phyloP scores from a whole-genome alignment of 2,888 invertebrate genomes.

The Sphaerophoria taeniata region DNA sequence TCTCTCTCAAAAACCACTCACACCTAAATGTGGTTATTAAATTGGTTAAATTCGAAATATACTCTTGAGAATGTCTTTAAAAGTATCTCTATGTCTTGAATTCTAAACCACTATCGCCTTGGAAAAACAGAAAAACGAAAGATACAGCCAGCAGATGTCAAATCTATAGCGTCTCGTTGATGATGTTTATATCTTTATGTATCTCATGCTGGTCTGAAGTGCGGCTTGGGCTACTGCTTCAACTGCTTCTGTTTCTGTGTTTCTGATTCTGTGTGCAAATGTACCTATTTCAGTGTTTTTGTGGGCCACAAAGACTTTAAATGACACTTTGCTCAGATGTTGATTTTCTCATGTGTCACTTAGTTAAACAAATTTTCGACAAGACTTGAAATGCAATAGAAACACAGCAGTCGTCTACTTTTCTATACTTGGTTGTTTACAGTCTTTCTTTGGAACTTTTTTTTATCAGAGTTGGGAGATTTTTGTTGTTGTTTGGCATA shows the following conservation, averaged over 20 bases:
- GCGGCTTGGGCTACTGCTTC: neutral
- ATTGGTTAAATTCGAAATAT: constrained; percentile 59
- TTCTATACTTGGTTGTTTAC: too few species aligned
- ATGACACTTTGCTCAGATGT: constrained; percentile 65
- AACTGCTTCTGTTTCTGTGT: neutral
- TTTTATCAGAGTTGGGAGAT: too few species aligned
- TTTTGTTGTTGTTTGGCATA: too few species aligned
- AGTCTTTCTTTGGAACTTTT: too few species aligned
- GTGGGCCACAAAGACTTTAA: constrained; percentile 35
- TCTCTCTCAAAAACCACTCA: constrained; percentile 23
- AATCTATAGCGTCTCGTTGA: too few species aligned
- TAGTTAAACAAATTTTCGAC: constrained; percentile 69
- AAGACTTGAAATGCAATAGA: constrained; percentile 27
- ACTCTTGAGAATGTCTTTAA: constrained; percentile 47
- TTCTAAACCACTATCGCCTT: neutral
- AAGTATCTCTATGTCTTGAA: constrained; percentile 6
- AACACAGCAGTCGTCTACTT: constrained; percentile 4
- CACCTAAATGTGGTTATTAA: constrained; percentile 48
- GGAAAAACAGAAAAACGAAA: neutral
- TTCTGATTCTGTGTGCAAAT: too few species aligned
- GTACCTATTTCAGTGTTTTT: too few species aligned
- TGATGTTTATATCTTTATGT: constrained; percentile 28
- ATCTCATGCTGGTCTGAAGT: constrained; percentile 48
- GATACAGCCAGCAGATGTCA: constrained; percentile 61
- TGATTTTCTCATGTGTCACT: constrained; percentile 70